A percentile compares a stretch with the other conserved stretches of the same genome.
These are phyloP conservation scores for Cyclophora albipunctata DNA, from an alignment of 2,888 invertebrate species.

Conservation along the genomic window DNA sequence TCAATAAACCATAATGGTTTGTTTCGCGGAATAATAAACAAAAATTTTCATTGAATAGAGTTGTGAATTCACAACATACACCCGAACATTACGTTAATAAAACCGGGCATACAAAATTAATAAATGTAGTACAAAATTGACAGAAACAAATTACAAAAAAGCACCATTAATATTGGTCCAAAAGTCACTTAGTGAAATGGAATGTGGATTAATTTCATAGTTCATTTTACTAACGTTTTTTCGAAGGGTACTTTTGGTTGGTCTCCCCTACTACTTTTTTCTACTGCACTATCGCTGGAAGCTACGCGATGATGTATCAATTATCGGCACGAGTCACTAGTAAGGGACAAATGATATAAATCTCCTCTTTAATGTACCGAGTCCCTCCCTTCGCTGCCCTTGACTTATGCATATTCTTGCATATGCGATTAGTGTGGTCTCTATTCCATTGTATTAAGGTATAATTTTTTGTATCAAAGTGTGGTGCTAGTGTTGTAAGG, in stretches of 20 bases:
- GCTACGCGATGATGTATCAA: conserved; percentile 18
- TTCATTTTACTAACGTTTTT: neutral
- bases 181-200: no score
- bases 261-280: no score
- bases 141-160: no score
- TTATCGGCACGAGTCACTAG: conserved; percentile 10
- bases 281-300: neutral
- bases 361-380: conserved; percentile 24
- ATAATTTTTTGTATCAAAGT: neutral
- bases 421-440: neutral
- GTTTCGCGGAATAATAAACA: no score
- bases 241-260: no score
- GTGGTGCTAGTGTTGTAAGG: conserved; percentile 3
- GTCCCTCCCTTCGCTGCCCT: conserved; percentile 7
- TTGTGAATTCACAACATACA: no score
- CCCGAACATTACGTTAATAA: no score
- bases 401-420: conserved; percentile 1
- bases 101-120: no score
- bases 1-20: no score
- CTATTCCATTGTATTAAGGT: neutral
- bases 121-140: no score
- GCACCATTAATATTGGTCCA: no score
- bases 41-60: no score
- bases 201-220: conserved; percentile 4
- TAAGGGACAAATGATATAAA: conserved; percentile 14